These are phyloP conservation scores for Procambarus clarkii DNA, from an alignment of 1,140 invertebrate species.

Conservation along the genomic window DNA sequence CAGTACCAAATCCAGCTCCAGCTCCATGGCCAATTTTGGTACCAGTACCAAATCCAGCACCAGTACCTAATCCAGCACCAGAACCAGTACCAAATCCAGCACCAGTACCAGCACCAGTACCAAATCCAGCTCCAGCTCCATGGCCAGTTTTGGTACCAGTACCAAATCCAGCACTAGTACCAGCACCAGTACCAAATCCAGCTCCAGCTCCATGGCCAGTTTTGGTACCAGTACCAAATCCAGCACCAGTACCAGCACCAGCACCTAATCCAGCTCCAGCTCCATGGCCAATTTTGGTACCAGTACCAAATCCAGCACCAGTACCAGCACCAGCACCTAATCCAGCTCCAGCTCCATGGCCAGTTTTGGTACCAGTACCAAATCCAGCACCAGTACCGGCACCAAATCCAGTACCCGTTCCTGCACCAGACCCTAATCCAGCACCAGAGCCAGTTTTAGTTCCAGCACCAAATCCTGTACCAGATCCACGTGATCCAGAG, in stretches of 20 bases:
- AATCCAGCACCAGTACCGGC: background rate
- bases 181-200: background rate
- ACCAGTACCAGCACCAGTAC: no score
- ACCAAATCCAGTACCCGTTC: background rate
- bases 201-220: background rate
- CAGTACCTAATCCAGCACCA: background rate
- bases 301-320: background rate
- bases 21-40: background rate
- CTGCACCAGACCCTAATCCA: background rate
- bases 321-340: slow-evolving; percentile 15
- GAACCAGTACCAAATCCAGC: background rate
- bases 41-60: background rate
- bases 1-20: background rate
- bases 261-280: background rate
- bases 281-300: background rate
- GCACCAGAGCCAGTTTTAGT: background rate
- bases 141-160: background rate
- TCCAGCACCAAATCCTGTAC: background rate
- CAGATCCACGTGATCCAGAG: background rate
- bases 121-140: background rate
- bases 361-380: background rate
- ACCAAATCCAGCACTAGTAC: background rate
- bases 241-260: background rate
- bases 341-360: background rate
- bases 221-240: background rate